These are phyloP conservation scores for Heliconius hermathena DNA, from an alignment of 1,140 invertebrate species.

Conservation along the genomic window DNA sequence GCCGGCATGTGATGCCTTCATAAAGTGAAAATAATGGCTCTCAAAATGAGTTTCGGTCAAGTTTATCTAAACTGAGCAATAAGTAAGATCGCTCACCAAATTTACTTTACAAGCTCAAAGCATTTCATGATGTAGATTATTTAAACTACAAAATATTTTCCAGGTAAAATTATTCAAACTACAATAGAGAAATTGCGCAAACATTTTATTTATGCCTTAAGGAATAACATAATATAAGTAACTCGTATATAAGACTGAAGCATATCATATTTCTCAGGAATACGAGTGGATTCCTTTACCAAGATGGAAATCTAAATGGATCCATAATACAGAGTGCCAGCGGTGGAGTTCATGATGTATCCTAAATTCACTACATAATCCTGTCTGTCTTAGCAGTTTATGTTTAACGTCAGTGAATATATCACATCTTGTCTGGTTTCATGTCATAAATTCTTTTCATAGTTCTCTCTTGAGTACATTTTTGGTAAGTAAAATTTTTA, in stretches of 20 bases:
- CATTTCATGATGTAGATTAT: background rate
- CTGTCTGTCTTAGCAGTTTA: constrained; percentile 5
- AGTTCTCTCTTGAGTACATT: background rate
- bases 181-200: background rate
- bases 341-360: constrained; percentile 28
- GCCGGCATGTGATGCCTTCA: constrained; percentile 24
- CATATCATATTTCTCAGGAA: constrained; percentile 22
- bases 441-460: constrained; percentile 5
- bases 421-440: background rate
- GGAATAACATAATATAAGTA: background rate
- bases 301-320: constrained; percentile 35
- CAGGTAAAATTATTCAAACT: background rate
- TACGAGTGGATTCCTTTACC: constrained; percentile 25
- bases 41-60: constrained; percentile 24
- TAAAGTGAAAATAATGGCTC: constrained; percentile 38
- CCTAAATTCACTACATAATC: constrained; percentile 20
- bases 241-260: constrained; percentile 16
- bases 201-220: background rate
- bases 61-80: constrained; percentile 27
- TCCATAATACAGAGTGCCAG: constrained; percentile 22
- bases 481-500: background rate
- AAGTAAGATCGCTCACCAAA: background rate
- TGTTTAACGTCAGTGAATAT: background rate
- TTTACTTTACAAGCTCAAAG: background rate
- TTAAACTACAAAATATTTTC: background rate